Conservation (phyloP, 2,113 vertebrate species). For the Coptodon bakossiorum region DNA sequence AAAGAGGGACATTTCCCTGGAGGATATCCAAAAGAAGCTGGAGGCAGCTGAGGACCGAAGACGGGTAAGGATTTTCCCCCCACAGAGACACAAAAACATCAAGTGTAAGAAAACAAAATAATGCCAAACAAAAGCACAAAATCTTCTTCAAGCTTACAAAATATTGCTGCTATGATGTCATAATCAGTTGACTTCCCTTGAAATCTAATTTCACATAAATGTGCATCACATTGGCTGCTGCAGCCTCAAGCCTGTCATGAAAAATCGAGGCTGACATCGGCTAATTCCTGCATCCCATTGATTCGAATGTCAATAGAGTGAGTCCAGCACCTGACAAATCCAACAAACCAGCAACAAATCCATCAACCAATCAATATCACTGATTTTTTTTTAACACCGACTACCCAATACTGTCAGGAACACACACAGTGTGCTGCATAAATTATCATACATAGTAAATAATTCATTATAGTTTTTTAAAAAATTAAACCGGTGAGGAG, state of each 20-base stretch:
- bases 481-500: neutral
- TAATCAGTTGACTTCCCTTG: neutral
- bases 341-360: constrained; percentile 15
- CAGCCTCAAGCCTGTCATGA: neutral
- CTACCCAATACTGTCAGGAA: neutral
- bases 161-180: neutral
- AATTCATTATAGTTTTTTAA: neutral
- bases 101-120: neutral
- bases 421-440: neutral
- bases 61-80: constrained; percentile 75
- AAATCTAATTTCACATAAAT: neutral
- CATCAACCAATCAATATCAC: constrained; percentile 22
- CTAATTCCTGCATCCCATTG: constrained; percentile 19
- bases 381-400: neutral
- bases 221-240: neutral
- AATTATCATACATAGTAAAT: neutral
- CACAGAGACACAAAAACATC: neutral
- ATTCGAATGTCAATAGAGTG: constrained; percentile 6
- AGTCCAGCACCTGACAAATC: constrained; percentile 1
- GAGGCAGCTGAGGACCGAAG: constrained; percentile 94
- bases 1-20: constrained; percentile 93
- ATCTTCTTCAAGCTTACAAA: neutral
- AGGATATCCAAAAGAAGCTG: constrained; percentile 95
- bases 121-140: neutral
- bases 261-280: neutral